These are phyloP conservation scores for Scytalopus superciliaris DNA, from an alignment of 2,113 vertebrate genomes.

Conservation along the genomic window DNA sequence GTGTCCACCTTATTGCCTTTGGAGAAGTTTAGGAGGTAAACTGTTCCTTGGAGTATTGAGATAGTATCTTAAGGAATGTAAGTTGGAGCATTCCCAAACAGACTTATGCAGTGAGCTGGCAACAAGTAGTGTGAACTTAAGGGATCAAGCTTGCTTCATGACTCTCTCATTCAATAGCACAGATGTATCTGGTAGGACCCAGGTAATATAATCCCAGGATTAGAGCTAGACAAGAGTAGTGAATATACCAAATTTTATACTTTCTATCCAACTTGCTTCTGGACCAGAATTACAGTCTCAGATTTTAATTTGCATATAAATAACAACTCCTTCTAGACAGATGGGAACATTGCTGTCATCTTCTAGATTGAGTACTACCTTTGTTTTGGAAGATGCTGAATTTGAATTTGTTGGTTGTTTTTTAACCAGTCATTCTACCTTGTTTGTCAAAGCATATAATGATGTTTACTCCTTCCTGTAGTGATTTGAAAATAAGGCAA, in stretches of 20 bases:
- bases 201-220: neutral
- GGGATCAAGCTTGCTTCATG: neutral
- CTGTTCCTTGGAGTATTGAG: neutral
- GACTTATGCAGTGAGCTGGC: fast-evolving
- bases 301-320: neutral
- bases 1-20: neutral
- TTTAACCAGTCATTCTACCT: neutral
- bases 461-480: neutral
- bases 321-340: neutral
- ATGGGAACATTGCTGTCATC: neutral
- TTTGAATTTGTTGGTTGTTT: neutral
- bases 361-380: neutral
- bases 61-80: neutral
- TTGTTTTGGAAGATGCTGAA: neutral
- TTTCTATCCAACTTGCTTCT: neutral
- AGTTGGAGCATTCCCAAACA: neutral
- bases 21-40: neutral
- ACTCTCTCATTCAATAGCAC: neutral
- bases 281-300: neutral
- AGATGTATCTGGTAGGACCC: neutral
- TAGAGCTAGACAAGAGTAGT: neutral
- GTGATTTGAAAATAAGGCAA: neutral
- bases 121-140: neutral
- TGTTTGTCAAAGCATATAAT: neutral
- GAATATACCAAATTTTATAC: neutral